Evolutionary conservation across 2,797 vertebrate genomes (phyloP).

Genomic region (Artibeus jamaicensis): DNA sequence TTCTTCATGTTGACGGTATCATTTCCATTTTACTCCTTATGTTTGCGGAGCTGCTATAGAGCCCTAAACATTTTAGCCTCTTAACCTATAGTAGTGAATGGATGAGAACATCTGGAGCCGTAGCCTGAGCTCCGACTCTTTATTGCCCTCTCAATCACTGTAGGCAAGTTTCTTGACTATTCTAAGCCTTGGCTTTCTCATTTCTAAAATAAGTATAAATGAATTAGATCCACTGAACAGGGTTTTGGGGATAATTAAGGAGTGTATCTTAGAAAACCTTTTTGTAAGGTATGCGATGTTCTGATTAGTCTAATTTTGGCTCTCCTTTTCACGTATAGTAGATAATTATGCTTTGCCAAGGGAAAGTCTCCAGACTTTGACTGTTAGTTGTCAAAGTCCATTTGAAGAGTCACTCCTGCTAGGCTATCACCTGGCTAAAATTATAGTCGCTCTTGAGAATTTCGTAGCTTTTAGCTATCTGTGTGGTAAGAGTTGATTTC

Average conservation of each 20-base stretch:
- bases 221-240: not conserved
- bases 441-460: not conserved
- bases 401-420: conserved; percentile 1
- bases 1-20: not conserved
- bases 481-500: not conserved
- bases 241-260: not conserved
- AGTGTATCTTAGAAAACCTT: not conserved
- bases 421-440: not conserved
- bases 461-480: not conserved
- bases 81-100: not conserved
- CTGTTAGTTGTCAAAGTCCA: not conserved
- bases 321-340: not conserved
- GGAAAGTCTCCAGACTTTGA: not conserved
- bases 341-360: not conserved
- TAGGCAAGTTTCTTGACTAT: not conserved
- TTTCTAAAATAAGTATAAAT: conserved; percentile 22
- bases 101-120: not conserved
- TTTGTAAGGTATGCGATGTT: not conserved
- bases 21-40: not conserved
- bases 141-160: not conserved
- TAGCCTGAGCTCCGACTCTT: not conserved
- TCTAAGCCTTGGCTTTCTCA: not conserved
- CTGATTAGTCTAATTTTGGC: not conserved
- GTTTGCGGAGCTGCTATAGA: not conserved
- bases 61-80: not conserved